Base-by-base conservation (phyloP, 2,888 invertebrate species). In the Melitaea athalia region DNA sequence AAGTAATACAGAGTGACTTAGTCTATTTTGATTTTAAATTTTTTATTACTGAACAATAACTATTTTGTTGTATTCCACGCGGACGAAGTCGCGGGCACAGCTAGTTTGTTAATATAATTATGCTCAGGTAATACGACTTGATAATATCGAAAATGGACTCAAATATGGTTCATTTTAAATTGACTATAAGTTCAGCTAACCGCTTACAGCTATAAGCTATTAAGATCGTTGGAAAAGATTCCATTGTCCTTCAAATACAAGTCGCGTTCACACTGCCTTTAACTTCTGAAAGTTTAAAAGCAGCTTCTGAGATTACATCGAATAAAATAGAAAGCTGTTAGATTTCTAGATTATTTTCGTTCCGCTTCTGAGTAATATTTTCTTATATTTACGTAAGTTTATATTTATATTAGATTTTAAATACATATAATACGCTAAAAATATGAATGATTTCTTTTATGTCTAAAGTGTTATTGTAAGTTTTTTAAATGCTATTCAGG, bases 151-250 rank as follows among this genome's bases (percentile, higher is more conserved):
- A 52, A 52, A 52, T 52, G 24, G 7, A 31, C 55, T 55, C 14
- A 15, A n/a, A 11, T 10, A n/a, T 55, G 53, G 33, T 55, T 42
- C 42, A 57, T 17, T 57, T 15, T 42, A 42, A 57, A 57, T n/a
- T 15, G 38, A n/a, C 38, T 57, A 57, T 57, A 66, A 66, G 53
- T 65, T 33, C 55, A 67, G 49, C n/a, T 63, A 63, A 67, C 62
- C 62, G 38, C 62, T 62, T 57, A 57, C 57, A 55, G 14, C 47
- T 47, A 38, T 33, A 61, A 66, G 68, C 68, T 72, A 68, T 70
- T 72, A 65, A 65, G 70, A 72, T 72, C 47, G 52, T 57, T 53
- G 65, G 50, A 65, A 63, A 67, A 70, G 69, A 69, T 72, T 64
- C 59, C 64, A 69, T 72, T 64, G 69, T 66, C 59, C n/a, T 57